A percentile compares a stretch with the other conserved stretches of the same genome.
These are phyloP conservation scores for Microctonus brassicae DNA, from an alignment of 2,888 invertebrate genomes.

Conservation along the genomic window DNA sequence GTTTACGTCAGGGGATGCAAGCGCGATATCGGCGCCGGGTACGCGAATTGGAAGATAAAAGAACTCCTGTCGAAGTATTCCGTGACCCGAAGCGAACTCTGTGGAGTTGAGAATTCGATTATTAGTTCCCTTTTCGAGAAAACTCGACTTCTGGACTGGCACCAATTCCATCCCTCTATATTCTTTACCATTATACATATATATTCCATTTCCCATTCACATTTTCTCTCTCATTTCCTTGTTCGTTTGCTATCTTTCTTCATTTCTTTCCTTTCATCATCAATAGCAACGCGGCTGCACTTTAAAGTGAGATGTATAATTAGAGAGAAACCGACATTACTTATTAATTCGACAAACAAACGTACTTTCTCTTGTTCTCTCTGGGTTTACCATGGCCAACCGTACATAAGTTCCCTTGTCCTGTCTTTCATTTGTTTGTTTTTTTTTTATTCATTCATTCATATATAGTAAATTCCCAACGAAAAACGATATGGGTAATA, in stretches of 20 bases:
- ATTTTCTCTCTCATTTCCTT: not conserved
- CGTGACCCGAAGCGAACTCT: slow-evolving; percentile 41
- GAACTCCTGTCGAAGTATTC: slow-evolving; percentile 40
- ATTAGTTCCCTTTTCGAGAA: slow-evolving; percentile 53
- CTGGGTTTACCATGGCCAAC: not conserved
- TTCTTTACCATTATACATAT: slow-evolving; percentile 1
- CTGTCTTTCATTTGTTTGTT: too few relatives aligned
- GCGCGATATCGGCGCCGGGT: slow-evolving; percentile 27
- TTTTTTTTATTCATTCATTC: not conserved
- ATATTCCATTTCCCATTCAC: too few relatives aligned
- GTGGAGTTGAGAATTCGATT: slow-evolving; percentile 51
- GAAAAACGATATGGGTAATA: not conserved
- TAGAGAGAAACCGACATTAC: slow-evolving; percentile 1
- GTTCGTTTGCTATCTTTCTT: too few relatives aligned
- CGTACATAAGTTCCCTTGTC: too few relatives aligned
- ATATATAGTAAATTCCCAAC: not conserved
- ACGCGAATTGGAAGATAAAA: slow-evolving; percentile 29
- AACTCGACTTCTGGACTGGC: slow-evolving; percentile 38
- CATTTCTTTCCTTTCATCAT: not conserved
- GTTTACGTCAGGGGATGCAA: not conserved
- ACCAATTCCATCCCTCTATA: not conserved
- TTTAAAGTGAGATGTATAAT: slow-evolving; percentile 19
- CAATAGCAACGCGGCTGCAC: not conserved
- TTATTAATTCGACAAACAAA: not conserved
- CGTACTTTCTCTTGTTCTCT: too few relatives aligned